Base-by-base conservation (phyloP, 2,113 vertebrate species). In the Oncorhynchus nerka region DNA sequence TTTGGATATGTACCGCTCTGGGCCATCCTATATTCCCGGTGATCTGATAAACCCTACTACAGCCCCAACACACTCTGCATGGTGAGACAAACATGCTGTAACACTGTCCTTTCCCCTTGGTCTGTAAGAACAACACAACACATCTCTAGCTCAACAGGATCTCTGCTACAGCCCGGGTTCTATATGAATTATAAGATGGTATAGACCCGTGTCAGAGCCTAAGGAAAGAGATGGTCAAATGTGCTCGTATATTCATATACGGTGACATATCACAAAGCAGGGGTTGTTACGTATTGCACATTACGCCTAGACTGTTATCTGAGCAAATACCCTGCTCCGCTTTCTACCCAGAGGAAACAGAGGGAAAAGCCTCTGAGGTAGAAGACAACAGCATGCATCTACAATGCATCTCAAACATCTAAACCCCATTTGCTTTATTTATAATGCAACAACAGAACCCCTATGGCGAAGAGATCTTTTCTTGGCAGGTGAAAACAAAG, bases 271-370 rank as follows among this genome's bases (percentile, higher is more conserved):
- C 75, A 70, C 70, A 32, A 12, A 28, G 11, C 71, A 75, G 74
- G 84, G 20, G 1, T 70, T 22, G 22, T 45, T 32, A 68, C 39
- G 11, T 45, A 70, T 15, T 70, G 83, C 77, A 66, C 77, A 75
- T 55, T 77, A 13, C 6, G 19, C 51, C 15, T 70, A 45, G 19
- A 5, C 77, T 51, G 81, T 87, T 79, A 89, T 87, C 79, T 84
- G 73, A 89, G 87, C 80, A 84, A 87, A 91, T 84, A 81, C 89
- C 87, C 86, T 90, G 89, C 84, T 86, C 74, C 19, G 75, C 74
- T 79, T 79, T 30, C 22, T 72, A 73, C 66, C 87, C 66, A 0
- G 45, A 49, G 48, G 45, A 20, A 26, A 72, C 69, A 19, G 78
- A 75, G 77, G 78, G 80, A 68, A 1, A 78, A 81, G 75, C 51